These are phyloP conservation scores for Nemotelus pantherinus DNA, from an alignment of 2,888 invertebrate genomes.

Conservation along the genomic window DNA sequence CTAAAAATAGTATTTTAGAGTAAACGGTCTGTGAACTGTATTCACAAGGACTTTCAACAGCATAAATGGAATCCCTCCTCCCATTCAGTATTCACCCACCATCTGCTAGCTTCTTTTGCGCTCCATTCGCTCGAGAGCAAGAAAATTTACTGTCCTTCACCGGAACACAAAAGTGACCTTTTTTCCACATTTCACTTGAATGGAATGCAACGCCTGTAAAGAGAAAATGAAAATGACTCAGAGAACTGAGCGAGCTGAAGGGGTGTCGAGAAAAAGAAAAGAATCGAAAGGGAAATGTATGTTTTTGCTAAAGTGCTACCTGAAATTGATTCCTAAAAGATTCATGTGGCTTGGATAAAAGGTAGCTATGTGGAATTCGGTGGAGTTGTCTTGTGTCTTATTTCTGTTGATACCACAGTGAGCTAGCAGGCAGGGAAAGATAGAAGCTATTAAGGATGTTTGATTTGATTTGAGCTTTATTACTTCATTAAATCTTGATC, in stretches of 20 bases:
- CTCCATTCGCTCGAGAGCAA: not conserved
- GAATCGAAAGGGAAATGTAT: not conserved
- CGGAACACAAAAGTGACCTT: not conserved
- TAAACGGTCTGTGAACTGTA: slow-evolving; percentile 18
- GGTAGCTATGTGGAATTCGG: not conserved
- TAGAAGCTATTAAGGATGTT: not conserved
- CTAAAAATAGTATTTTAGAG: slow-evolving; percentile 32
- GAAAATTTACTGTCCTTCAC: not conserved
- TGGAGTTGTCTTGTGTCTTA: no score
- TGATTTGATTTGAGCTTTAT: not conserved
- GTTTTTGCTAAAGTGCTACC: slow-evolving; percentile 1
- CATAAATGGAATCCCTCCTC: not conserved
- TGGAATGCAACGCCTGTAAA: no score
- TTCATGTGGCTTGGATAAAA: slow-evolving; percentile 33
- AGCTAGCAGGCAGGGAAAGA: no score
- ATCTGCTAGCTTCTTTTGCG: not conserved
- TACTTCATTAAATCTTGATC: not conserved
- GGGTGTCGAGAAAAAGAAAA: not conserved
- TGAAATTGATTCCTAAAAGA: slow-evolving; percentile 39
- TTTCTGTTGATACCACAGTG: no score
- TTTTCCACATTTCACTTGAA: not conserved
- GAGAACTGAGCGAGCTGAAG: not conserved
- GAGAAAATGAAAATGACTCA: no score
- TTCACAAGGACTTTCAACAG: slow-evolving; percentile 2
- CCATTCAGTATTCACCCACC: not conserved